Base-by-base conservation (phyloP, 2,797 vertebrate species). In the Gorsachius magnificus region DNA sequence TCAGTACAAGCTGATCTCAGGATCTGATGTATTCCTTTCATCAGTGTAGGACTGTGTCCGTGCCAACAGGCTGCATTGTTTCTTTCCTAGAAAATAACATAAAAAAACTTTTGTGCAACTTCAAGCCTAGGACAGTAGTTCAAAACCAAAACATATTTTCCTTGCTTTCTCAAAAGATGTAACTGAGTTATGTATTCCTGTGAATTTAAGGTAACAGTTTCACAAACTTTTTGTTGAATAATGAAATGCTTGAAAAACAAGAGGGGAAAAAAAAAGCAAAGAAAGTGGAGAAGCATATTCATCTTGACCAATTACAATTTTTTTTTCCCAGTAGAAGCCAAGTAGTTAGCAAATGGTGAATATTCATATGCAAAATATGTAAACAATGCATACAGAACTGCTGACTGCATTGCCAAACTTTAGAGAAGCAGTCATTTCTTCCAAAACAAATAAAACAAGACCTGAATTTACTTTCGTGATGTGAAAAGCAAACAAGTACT, bases 1-100 rank as follows among this genome's bases (percentile, higher is more conserved):
- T 92, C 95, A 56, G 79, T 90, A 95, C 89, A 93, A 94, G 53
- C 45, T 88, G 91, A 79, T 95, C 84, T 93, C 57, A 31, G 89
- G 83, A 95, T 89, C 50, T 95, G 50, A 83, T 89, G 69, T 94
- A 71, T 83, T 87, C 50, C 69, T 93, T 93, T 95, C 85, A 88
- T 95, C 83, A 76, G 28, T 61, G 38, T 70, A 71, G 57, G 74
- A 75, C 48, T 78, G 28, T 65, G 77, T 79, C 38, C 51, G 78
- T 96, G 90, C 89, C 72, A 94, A 48, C 33, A 91, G 81, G 22
- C 57, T 86, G 46, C 60, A 56, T 88, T 85, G 58, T 94, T 91
- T 93, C 45, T 89, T 83, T 93, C 25, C n/a, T 93, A 61, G 33
- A 81, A 97, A 90, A 76, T 64, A 89, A 63, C 45, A 93, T 83